A percentile compares a stretch with the other conserved stretches of the same genome.
Evolutionary conservation across 2,888 invertebrate species (phyloP).

Genomic region (Linnaemya vulpina): DNA sequence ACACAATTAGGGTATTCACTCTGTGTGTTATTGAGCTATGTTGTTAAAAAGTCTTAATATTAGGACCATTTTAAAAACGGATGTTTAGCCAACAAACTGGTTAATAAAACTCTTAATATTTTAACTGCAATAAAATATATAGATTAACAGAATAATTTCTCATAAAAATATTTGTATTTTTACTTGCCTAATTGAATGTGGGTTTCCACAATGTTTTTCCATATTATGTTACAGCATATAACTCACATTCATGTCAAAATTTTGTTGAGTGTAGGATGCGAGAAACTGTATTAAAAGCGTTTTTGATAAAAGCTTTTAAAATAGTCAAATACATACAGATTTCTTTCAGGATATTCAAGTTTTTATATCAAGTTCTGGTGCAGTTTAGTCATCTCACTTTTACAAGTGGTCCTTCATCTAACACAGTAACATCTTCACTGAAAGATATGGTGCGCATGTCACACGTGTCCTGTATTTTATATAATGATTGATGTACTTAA

Average conservation of each 20-base stretch:
- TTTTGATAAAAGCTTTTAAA: constrained; percentile 28
- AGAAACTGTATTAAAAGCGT: constrained; percentile 19
- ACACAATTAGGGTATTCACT: no score
- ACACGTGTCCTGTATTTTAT: constrained; percentile 76
- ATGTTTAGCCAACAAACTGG: no score
- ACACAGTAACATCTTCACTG: constrained; percentile 30
- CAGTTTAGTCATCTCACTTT: constrained; percentile 63
- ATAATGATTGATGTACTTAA: constrained; percentile 78
- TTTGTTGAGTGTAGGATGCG: constrained; percentile 37
- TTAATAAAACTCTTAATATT: no score
- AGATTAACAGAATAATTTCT: no score
- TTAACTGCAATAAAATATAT: no score
- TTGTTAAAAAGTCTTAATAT: no score
- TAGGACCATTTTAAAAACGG: no score
- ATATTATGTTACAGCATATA: no score
- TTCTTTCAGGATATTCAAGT: constrained; percentile 1
- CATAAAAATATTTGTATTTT: no score
- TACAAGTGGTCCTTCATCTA: constrained; percentile 54
- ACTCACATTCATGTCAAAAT: constrained; percentile 32
- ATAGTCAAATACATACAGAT: neutral
- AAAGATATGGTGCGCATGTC: constrained; percentile 75
- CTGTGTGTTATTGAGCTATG: no score
- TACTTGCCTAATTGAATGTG: no score
- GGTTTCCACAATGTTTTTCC: no score
- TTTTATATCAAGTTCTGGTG: neutral